These are phyloP conservation scores for Octopus sinensis DNA, from an alignment of 1,140 invertebrate species.

Conservation along the genomic window DNA sequence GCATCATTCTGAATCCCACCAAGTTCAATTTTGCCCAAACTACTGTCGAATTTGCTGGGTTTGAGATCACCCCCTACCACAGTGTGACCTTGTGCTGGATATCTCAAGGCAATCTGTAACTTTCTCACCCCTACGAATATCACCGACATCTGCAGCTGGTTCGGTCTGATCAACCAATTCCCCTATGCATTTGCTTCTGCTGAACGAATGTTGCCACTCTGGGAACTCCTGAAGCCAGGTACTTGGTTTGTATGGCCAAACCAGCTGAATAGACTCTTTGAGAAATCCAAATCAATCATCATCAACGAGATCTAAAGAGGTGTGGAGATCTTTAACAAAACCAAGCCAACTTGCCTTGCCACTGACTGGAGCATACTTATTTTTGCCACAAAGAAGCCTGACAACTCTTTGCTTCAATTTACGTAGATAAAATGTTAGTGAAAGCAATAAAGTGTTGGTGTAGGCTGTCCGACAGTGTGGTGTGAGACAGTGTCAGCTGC, in stretches of 20 bases:
- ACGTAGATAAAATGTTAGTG: no score
- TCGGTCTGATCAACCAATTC: conserved; percentile 22
- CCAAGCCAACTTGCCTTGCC: not conserved
- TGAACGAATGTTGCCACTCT: not conserved
- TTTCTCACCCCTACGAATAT: conserved; percentile 27
- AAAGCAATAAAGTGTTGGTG: no score
- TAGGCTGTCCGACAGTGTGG: no score
- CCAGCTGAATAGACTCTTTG: not conserved
- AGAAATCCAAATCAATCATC: not conserved
- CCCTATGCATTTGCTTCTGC: conserved; percentile 21
- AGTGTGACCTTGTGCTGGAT: conserved; percentile 27
- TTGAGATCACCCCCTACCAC: conserved; percentile 28
- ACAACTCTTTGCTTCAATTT: no score
- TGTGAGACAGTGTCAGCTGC: no score
- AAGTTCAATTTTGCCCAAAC: conserved; percentile 36
- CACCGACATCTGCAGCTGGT: conserved; percentile 34
- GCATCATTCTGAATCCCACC: conserved; percentile 37
- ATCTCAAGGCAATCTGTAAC: conserved; percentile 25
- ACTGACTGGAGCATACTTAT: no score
- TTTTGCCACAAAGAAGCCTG: no score
- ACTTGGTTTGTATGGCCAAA: not conserved
- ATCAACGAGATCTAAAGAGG: not conserved
- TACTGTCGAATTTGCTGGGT: conserved; percentile 39
- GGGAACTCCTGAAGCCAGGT: not conserved
- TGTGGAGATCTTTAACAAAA: not conserved